Conservation (phyloP, 2,797 vertebrate species). For the Crypturellus tataupa region DNA sequence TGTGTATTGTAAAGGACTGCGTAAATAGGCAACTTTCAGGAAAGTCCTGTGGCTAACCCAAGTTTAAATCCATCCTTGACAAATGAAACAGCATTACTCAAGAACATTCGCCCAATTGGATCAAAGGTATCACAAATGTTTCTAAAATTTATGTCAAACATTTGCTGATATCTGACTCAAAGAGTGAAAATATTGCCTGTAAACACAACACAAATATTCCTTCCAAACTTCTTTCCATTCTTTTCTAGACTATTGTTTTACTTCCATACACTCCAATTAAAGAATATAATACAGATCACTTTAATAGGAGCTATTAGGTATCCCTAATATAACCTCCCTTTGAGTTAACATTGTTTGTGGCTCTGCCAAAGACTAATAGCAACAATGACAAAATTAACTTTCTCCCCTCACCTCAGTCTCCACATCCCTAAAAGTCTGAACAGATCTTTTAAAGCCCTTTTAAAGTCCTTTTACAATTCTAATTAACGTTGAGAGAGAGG, state of each 20-base stretch:
- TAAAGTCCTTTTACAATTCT: not conserved
- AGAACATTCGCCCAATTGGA: conserved; percentile 24
- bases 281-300: not conserved
- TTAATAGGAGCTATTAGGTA: not conserved
- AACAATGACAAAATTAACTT: not conserved
- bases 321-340: no score
- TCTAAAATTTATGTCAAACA: conserved; percentile 46
- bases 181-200: conserved; percentile 52
- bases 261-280: conserved; percentile 44
- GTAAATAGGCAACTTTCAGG: conserved; percentile 4
- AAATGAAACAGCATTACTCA: conserved; percentile 27
- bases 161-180: conserved; percentile 48
- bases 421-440: not conserved
- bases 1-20: conserved; percentile 2
- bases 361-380: not conserved
- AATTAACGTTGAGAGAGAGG: not conserved
- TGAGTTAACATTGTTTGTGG: not conserved
- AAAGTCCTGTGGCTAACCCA: not conserved
- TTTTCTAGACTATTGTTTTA: conserved; percentile 57
- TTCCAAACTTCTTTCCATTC: not conserved
- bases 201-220: conserved; percentile 41
- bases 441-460: not conserved
- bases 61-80: conserved; percentile 22
- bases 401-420: not conserved
- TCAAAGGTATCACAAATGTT: conserved; percentile 58